Conservation (phyloP, 2,888 invertebrate genomes). For the Andrena dorsata region DNA sequence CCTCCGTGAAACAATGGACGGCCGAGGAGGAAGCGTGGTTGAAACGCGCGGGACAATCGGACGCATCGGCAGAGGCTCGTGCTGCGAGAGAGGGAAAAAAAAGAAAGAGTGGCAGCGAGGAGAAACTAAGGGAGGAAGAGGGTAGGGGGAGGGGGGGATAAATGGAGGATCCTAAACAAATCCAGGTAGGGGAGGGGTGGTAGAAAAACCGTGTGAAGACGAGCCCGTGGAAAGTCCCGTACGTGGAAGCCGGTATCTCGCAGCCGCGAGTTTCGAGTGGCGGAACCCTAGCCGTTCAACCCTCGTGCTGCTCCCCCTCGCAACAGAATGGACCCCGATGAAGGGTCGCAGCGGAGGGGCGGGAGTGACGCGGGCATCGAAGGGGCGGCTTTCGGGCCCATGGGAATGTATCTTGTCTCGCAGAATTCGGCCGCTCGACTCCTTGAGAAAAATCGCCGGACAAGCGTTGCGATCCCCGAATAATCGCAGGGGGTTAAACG, state of each 20-base stretch:
- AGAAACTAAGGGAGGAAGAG: background rate
- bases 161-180: conserved; percentile 43
- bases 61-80: conserved; percentile 30
- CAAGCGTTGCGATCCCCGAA: conserved; percentile 21
- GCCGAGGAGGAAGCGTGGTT: conserved; percentile 4
- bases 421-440: conserved; percentile 31
- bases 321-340: conserved; percentile 43
- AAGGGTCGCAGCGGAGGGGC: conserved; percentile 6
- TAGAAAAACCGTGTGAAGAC: conserved; percentile 67
- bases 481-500: conserved; percentile 15
- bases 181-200: conserved; percentile 17
- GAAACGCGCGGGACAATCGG: conserved; percentile 30
- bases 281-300: conserved; percentile 49
- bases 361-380: background rate
- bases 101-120: no score
- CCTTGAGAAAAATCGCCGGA: conserved; percentile 22
- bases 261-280: conserved; percentile 48
- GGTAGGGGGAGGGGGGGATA: background rate
- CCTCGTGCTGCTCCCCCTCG: conserved; percentile 43
- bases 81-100: background rate
- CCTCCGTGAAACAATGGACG: conserved; percentile 45
- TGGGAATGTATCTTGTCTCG: conserved; percentile 66
- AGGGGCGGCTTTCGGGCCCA: conserved; percentile 42
- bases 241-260: conserved; percentile 59
- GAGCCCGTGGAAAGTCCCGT: conserved; percentile 65